phyloP scores from a whole-genome alignment of 2,888 invertebrate genomes.

The Meteorus colon region DNA sequence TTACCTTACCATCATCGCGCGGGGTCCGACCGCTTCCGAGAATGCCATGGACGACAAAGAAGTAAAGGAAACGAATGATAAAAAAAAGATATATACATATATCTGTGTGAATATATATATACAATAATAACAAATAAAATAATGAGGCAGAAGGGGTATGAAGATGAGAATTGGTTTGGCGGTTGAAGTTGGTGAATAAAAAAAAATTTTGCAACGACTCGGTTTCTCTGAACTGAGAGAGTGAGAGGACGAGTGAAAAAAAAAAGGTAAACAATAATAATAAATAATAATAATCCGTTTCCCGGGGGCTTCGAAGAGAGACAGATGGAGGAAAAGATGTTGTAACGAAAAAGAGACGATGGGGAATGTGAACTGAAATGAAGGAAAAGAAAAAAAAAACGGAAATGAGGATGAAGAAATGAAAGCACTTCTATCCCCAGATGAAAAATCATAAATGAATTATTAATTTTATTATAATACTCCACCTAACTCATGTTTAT shows the following conservation, averaged over 20 bases:
- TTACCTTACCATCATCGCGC: conserved; percentile 66
- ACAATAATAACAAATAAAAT: conserved; percentile 27
- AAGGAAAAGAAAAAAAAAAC: not conserved
- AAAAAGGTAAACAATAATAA: not conserved
- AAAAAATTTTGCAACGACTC: conserved; percentile 15
- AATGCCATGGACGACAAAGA: conserved; percentile 54
- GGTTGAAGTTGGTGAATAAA: conserved; percentile 23
- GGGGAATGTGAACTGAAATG: not conserved
- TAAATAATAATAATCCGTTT: conserved; percentile 23
- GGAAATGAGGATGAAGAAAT: conserved; percentile 11
- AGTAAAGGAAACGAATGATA: conserved; percentile 37
- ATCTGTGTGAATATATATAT: not conserved
- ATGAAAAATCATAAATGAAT: no score
- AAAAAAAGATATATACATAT: conserved; percentile 13
- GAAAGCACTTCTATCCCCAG: not conserved
- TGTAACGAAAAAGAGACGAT: not conserved
- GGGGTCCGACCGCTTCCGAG: conserved; percentile 48
- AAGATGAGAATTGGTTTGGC: conserved; percentile 27
- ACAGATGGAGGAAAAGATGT: not conserved
- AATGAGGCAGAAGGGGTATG: conserved; percentile 12
- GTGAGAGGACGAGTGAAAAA: not conserved
- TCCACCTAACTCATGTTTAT: no score
- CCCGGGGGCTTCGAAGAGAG: conserved; percentile 1
- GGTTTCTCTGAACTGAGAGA: conserved; percentile 10
- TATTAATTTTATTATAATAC: no score